Evolutionary conservation across 2,797 vertebrate genomes (phyloP), one percentile per base, ranked within the genome.

Genomic region (Lepidocolaptes lacrymiger): DNA sequence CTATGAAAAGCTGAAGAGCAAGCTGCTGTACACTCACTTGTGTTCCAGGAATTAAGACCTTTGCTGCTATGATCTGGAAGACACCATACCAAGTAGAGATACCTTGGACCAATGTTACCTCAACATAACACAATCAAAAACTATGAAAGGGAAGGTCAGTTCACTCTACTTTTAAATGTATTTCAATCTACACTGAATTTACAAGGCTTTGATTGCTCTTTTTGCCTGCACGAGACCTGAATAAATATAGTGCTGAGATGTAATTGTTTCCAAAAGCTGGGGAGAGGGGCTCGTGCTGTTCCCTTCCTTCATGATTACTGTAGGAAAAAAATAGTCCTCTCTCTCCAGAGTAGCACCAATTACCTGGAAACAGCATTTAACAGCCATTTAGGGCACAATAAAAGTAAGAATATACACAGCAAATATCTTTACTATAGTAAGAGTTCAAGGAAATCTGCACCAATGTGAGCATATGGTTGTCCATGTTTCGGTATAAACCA

Each of bases 1-100:
- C 93, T 90, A 34, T 6, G 39, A 89, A 82, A n/a, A 80, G 43
- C 91, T 61, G 26, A 85, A 85, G 87, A 68, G 78, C 79, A 84
- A 86, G 41, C 55, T 78, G 58, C 63, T 15, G 3, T 37, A n/a
- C 4, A 1, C 52, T 66, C 66, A 26, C 73, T 69, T 90, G 63
- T 23, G 76, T 92, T 61, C 41, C 34, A 56, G 21, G 67, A 90
- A 90, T 56, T 43, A 74, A 88, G 48, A 68, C 39, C 69, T 93
- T 84, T 87, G 73, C 44, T 79, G 66, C 24, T 8, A n/a, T 9
- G 43, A 81, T 24, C 24, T 27, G 46, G 59, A 72, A 93, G 72
- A 54, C 66, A 41, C 23, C 1, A 1, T 7, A 80, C 6, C 41
- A 66, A 64, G 30, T 0, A 52, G 23, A 79, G 14, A 52, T 9